Base-by-base conservation (phyloP, 2,113 vertebrate genomes). In the Tragelaphus scriptus region DNA sequence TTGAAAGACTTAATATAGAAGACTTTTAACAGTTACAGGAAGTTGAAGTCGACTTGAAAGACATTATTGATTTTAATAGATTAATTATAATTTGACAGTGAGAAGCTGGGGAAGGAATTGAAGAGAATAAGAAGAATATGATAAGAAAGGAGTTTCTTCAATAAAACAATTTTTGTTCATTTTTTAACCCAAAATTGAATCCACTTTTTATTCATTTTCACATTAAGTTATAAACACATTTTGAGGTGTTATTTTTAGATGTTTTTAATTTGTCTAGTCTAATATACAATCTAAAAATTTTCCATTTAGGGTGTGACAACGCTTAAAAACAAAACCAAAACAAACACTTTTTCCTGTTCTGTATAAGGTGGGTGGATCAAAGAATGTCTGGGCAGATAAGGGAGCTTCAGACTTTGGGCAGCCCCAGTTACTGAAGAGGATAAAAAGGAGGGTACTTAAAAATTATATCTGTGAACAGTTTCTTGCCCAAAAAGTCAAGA, bases 181-280 rank as follows among this genome's bases (percentile, higher is more conserved):
- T 71, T 68, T 65, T 77, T 32, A 91, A 80, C n/a, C 28, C 63
- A 77, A 80, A 26, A 82, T 26, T 77, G 47, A 94, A 85, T 89
- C 81, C 7, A 30, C 28, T 92, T 95, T 95, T 88, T 51, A 75
- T 91, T 96, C n/a, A 75, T 92, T 89, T 88, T 44, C 82, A 90
- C 84, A 32, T 28, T 82, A 77, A 82, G 88, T 92, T 65, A 68
- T 68, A 95, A 97, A 80, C 81, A 90, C 4, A 2, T 91, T 97
- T 61, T 90, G 28, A 93, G 85, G 79, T 97, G 23, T 88, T 96
- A 85, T 97, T 94, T 96, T 97, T 97, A 94, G 88, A 90, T 95
- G 85, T 92, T 97, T 97, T 93, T 94, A 90, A 90, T 94, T 90
- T 97, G 75, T 85, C 81, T 32, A 65, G 75, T 68, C 85, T 94